Base-by-base conservation (phyloP, 2,113 vertebrate species). In the Puntigrus tetrazona region DNA sequence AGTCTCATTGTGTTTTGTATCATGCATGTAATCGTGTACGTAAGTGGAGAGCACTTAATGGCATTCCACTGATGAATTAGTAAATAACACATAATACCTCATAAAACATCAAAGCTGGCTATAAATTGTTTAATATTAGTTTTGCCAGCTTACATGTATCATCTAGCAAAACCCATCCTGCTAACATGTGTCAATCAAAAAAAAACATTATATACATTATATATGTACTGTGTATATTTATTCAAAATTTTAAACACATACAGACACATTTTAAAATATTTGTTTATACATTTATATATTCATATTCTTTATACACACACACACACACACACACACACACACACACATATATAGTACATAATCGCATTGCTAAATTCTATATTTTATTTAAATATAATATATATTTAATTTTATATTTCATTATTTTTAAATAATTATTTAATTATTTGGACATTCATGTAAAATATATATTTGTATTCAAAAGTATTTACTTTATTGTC, bases 1-100 rank as follows among this genome's bases (percentile, higher is more conserved):
- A 69, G 55, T 65, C 75, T 76, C 72, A 59, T 13, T 52, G 55
- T 81, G 80, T 50, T 73, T 36, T 72, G 84, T 86, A 43, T 83
- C 79, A 86, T 25, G 43, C 70, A 34, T 83, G 63, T 57, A 47
- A 81, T 50, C 81, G 73, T 79, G 41, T 7, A 57, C n/a, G 22
- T 57, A 76, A 57, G 76, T 85, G 81, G 27, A 29, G 63, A 57
- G 47, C 65, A 38, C 41, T 80, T 78, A 52, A 82, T 52, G 83
- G 52, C 76, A 72, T 38, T 61, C 36, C 27, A 78, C 25, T 84
- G 31, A 78, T 86, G 77, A 86, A 78, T 72, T 69, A 78, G 67
- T 70, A 81, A 87, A 89, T 87, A 29, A 85, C 75, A 81, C 83
- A 89, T 7, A 69, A 36, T 10, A 20, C 63, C 63, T 36, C 18